Evolutionary conservation across 2,888 invertebrate species (phyloP).

Genomic region (Heteromyza rotundicornis): DNA sequence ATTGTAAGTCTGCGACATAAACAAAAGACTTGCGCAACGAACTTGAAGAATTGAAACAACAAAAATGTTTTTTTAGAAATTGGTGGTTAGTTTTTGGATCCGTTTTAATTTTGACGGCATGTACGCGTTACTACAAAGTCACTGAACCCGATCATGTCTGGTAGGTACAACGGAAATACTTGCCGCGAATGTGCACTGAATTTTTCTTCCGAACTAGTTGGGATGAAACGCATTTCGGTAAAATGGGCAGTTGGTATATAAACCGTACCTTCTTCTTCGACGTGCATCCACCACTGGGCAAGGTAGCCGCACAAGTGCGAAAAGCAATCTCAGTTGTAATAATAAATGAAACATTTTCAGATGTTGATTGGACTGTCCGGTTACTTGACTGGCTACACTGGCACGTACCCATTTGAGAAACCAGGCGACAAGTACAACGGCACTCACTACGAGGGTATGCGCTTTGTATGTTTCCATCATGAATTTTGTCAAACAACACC

Average conservation of each 20-base stretch:
- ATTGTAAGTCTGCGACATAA: slow-evolving; percentile 12
- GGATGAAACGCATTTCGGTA: slow-evolving; percentile 99
- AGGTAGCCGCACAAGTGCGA: slow-evolving; percentile 69
- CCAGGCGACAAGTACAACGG: slow-evolving; percentile 94
- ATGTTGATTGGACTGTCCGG: slow-evolving; percentile 95
- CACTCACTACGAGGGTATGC: slow-evolving; percentile 89
- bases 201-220: slow-evolving; percentile 69
- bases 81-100: slow-evolving; percentile 75
- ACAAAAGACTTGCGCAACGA: slow-evolving; percentile 40
- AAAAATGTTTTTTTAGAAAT: slow-evolving; percentile 41
- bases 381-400: slow-evolving; percentile 91
- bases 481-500: too few species aligned
- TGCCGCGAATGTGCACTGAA: too few species aligned
- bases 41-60: slow-evolving; percentile 24
- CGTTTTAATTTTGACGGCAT: slow-evolving; percentile 71
- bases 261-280: slow-evolving; percentile 97
- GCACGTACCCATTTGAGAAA: slow-evolving; percentile 91
- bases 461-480: slow-evolving; percentile 81
- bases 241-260: slow-evolving; percentile 97
- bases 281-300: slow-evolving; percentile 96
- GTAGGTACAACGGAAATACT: too few species aligned
- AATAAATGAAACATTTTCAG: slow-evolving; percentile 65
- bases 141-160: slow-evolving; percentile 93
- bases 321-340: neutral
- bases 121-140: slow-evolving; percentile 87